Conservation (phyloP, 1,140 invertebrate species). For the Rhopalosiphum padi region DNA sequence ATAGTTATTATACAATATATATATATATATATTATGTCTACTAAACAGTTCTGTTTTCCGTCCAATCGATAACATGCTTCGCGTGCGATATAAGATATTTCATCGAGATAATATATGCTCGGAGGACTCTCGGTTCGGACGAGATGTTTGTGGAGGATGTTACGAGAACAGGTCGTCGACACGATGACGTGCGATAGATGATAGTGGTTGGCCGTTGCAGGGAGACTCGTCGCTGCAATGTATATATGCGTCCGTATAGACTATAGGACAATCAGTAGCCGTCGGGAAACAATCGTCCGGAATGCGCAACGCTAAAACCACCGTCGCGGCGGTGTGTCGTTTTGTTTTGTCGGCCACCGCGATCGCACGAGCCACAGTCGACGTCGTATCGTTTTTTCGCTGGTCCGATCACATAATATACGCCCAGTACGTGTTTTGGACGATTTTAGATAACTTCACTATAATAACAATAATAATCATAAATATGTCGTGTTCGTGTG, state of each 20-base stretch:
- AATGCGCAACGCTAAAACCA: not conserved
- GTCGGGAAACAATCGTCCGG: not conserved
- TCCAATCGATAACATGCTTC: not conserved
- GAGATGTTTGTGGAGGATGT: slow-evolving; percentile 11
- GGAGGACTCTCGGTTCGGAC: not conserved
- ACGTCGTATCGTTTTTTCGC: not conserved
- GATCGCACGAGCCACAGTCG: not conserved
- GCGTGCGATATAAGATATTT: not conserved
- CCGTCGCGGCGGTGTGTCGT: no score
- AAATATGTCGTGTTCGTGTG: no score
- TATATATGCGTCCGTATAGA: not conserved
- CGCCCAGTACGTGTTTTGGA: not conserved
- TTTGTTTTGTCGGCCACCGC: no score
- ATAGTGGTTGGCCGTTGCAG: not conserved
- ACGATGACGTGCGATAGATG: slow-evolving; percentile 3
- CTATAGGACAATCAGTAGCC: slow-evolving; percentile 45
- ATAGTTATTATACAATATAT: not conserved
- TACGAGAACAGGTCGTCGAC: slow-evolving; percentile 32
- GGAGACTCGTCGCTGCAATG: not conserved
- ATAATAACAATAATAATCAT: no score
- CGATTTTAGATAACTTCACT: not conserved
- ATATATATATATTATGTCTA: not conserved
- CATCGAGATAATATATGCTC: not conserved
- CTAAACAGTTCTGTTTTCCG: not conserved
- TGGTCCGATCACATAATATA: no score